Base-by-base conservation (phyloP, 2,797 vertebrate genomes). In the Cryptoblepharus egeriae region DNA sequence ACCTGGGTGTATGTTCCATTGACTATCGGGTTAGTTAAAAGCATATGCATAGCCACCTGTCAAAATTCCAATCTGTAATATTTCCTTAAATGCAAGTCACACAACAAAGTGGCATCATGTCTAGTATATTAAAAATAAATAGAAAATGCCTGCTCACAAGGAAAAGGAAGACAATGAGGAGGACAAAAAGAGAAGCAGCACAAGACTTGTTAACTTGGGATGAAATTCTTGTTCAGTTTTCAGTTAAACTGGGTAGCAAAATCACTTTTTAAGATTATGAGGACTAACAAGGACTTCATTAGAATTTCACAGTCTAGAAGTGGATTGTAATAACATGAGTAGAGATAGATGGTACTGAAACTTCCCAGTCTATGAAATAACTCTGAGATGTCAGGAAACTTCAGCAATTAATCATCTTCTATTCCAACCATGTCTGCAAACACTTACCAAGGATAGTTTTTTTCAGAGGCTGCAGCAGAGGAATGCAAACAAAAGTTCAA, bases 351-450 rank as follows among this genome's bases (percentile, higher is more conserved):
- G 90, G 88, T 67, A 83, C 87, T 87, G 85, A 88, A 89, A 91
- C 85, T 87, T 93, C 90, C 92, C 89, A 92, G 91, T 94, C 92
- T 93, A 88, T 0, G 7, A 87, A 88, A 79, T 82, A 57, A 35
- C 0, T 0, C 0, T 0, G 75, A 91, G 84, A n/a, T n/a, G n/a
- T n/a, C n/a, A n/a, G n/a, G n/a, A n/a, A n/a, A n/a, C n/a, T n/a
- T n/a, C n/a, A n/a, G 86, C 85, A 89, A 95, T 95, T 92, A 90
- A 94, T 94, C 92, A 93, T 84, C 71, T 68, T 91, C 81, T 58
- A 75, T 83, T 88, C 88, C 80, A 89, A 80, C 79, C 57, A 71
- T 73, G 87, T 80, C 86, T 89, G 88, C 67, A 88, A 93, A 87
- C 88, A 78, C 77, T 67, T 79, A 84, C 82, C 71, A 61, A 75